Percentiles rank a stretch among this genome's conserved stretches.
Evolutionary conservation across 2,113 vertebrate genomes (phyloP).

Genomic region (Eclectus roratus): DNA sequence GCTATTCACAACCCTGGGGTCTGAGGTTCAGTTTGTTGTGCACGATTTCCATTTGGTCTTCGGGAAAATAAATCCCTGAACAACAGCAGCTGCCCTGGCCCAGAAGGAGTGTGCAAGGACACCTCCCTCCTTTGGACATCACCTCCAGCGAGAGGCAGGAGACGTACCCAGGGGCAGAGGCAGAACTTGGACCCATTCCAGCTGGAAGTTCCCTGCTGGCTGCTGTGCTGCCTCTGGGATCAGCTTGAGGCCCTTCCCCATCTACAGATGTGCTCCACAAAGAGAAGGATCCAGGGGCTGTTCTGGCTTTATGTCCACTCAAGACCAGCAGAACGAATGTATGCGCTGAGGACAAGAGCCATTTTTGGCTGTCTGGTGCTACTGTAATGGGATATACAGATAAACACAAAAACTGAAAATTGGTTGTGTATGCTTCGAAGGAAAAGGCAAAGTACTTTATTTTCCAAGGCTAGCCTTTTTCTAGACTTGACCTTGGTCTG

Average conservation of each 20-base stretch:
- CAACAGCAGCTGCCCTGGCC: not conserved
- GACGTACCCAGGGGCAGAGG: not conserved
- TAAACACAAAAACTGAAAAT: not conserved
- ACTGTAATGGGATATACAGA: not conserved
- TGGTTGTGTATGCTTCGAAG: not conserved
- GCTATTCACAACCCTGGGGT: not conserved
- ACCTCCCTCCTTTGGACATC: not conserved
- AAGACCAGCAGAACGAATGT: not conserved
- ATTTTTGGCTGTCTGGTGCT: not conserved
- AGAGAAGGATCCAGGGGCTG: not conserved
- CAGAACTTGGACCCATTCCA: not conserved
- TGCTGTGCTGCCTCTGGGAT: not conserved
- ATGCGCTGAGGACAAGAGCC: not conserved
- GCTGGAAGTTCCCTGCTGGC: not conserved
- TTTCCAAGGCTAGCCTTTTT: slow-evolving; percentile 7
- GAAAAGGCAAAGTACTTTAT: not conserved
- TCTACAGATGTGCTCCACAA: not conserved
- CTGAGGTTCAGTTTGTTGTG: not conserved
- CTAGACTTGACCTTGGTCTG: slow-evolving; percentile 50
- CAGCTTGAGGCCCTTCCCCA: not conserved
- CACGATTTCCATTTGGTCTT: not conserved
- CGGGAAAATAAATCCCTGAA: not conserved
- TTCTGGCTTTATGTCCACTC: not conserved
- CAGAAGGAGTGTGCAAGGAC: not conserved
- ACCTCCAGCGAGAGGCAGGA: not conserved